Percentiles rank a stretch among this genome's conserved stretches.
These are phyloP conservation scores for Dicentrarchus labrax DNA, from an alignment of 2,113 vertebrate genomes.

Conservation along the genomic window DNA sequence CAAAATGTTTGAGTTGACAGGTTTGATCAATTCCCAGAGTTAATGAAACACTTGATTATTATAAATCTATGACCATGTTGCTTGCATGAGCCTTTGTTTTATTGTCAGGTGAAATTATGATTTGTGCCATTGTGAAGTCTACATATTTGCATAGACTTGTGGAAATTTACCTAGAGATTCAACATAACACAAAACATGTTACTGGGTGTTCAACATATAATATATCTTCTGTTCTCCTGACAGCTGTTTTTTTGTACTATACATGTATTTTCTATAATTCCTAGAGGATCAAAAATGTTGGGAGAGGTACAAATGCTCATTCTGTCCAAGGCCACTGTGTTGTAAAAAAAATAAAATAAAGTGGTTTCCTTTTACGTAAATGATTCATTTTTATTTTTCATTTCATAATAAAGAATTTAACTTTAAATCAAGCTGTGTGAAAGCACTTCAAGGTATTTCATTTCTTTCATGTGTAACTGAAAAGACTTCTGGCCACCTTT, in stretches of 20 bases:
- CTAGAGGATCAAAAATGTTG: slow-evolving; percentile 47
- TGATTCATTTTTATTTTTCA: slow-evolving; percentile 36
- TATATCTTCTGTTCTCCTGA: slow-evolving; percentile 45
- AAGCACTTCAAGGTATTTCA: not conserved
- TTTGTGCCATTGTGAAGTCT: slow-evolving; percentile 63
- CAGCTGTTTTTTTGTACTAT: slow-evolving; percentile 58
- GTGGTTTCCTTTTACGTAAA: slow-evolving; percentile 55
- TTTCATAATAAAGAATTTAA: slow-evolving; percentile 32
- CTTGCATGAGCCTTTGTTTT: slow-evolving; percentile 55
- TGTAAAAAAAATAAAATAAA: slow-evolving; percentile 61
- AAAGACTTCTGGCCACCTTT: not conserved
- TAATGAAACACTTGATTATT: not conserved
- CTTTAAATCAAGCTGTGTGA: slow-evolving; percentile 21
- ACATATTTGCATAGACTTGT: slow-evolving; percentile 46
- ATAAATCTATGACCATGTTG: slow-evolving; percentile 14
- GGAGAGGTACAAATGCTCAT: slow-evolving; percentile 30
- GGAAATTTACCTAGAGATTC: slow-evolving; percentile 24
- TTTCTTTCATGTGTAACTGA: not conserved
- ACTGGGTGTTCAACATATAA: slow-evolving; percentile 22
- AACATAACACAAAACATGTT: slow-evolving; percentile 23
- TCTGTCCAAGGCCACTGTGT: slow-evolving; percentile 61
- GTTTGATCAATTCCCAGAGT: slow-evolving; percentile 1
- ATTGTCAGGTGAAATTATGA: slow-evolving; percentile 27
- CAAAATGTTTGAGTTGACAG: slow-evolving; percentile 11
- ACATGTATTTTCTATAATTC: slow-evolving; percentile 70